These are phyloP conservation scores for Heliopora coerulea DNA, from an alignment of 92 coral and sea anemone species.

Conservation along the genomic window DNA sequence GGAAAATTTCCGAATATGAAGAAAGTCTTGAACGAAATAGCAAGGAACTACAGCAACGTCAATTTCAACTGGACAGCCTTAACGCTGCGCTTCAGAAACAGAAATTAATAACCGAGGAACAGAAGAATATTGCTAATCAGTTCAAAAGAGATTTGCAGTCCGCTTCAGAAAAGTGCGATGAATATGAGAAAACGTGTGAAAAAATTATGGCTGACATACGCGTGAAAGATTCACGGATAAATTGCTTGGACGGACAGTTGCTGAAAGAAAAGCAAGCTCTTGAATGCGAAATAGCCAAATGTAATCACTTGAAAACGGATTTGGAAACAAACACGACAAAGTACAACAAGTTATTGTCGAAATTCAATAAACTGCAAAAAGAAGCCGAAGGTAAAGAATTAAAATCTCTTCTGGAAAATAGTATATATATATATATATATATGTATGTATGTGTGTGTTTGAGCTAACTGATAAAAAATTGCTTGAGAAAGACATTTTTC, in stretches of 20 bases:
- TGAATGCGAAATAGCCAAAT: slow-evolving; percentile 58
- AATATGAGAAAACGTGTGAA: slow-evolving; percentile 68
- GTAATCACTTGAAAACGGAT: slow-evolving; percentile 57
- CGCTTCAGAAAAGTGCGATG: slow-evolving; percentile 66
- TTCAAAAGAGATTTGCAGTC: slow-evolving; percentile 71
- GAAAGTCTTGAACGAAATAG: slow-evolving; percentile 68
- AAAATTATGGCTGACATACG: slow-evolving; percentile 71
- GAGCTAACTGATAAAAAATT: no score
- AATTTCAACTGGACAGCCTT: slow-evolving; percentile 75
- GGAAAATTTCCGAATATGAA: slow-evolving; percentile 71
- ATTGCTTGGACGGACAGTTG: slow-evolving; percentile 75
- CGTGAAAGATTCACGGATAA: slow-evolving; percentile 64
- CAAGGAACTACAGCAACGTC: slow-evolving; percentile 83
- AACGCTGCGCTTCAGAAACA: slow-evolving; percentile 80
- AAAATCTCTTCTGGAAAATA: no score
- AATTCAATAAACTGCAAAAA: slow-evolving; percentile 63
- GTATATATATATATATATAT: not conserved
- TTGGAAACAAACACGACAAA: slow-evolving; percentile 61
- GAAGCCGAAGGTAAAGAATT: slow-evolving; percentile 7
- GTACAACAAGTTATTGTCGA: slow-evolving; percentile 65
- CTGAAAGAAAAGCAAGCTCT: slow-evolving; percentile 61
- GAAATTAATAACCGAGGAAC: slow-evolving; percentile 76
- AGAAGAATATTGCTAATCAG: slow-evolving; percentile 49
- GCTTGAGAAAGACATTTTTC: no score
- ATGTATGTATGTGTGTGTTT: no score